A percentile compares a stretch with the other conserved stretches of the same genome.
Conservation (phyloP, 2,113 vertebrate species). For the Tragelaphus buxtoni region DNA sequence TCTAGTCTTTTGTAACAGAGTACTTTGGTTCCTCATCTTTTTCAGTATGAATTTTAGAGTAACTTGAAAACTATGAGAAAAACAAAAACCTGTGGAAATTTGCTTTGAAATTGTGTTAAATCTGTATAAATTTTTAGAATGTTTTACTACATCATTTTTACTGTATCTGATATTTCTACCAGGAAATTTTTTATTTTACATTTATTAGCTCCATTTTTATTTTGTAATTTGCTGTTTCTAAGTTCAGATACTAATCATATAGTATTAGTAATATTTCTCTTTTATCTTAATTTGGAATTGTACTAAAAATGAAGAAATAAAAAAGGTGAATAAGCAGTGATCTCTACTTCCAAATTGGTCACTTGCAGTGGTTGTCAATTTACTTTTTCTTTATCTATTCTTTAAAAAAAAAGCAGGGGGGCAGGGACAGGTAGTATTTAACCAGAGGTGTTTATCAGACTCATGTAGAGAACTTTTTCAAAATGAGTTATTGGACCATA, state of each 20-base stretch:
- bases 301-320: background rate
- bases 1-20: background rate
- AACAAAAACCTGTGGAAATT: conserved; percentile 1
- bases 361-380: background rate
- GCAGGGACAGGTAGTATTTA: background rate
- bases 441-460: background rate
- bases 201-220: conserved; percentile 4
- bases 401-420: background rate
- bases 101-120: conserved; percentile 20
- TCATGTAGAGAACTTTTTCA: background rate
- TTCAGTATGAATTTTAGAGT: conserved; percentile 24
- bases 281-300: background rate
- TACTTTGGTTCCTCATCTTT: background rate
- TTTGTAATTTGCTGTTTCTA: conserved; percentile 4
- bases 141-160: background rate
- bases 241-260: background rate
- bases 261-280: background rate
- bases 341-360: background rate
- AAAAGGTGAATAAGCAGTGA: background rate
- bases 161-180: background rate
- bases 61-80: background rate
- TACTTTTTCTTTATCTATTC: background rate
- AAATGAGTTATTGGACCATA: background rate
- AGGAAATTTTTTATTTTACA: background rate
- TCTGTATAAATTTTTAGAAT: background rate